Evolutionary conservation across 2,888 invertebrate genomes (phyloP), one percentile per base, ranked within the genome.

Genomic region (Brachyptera putata): DNA sequence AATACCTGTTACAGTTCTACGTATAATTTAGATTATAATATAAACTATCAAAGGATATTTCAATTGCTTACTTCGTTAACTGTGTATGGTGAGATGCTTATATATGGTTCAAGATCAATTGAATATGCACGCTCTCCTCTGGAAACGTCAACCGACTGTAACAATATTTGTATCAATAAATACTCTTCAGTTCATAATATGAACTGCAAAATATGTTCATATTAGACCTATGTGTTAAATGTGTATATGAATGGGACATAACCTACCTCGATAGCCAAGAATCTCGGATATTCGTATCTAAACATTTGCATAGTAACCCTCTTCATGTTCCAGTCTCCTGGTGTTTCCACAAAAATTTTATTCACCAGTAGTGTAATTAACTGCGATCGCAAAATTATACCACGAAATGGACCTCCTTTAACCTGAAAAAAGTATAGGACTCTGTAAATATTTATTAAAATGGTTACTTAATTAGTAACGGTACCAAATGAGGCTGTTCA

Each of bases 381-480:
- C 72, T 99, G 98, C 0, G 92, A 91, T 39, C 98, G 82, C 49
- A 97, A 78, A 64, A 99, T 93, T 36, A 97, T 72, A 1, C 99
- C 99, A 65, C 92, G 81, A 22, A 97, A 85, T 62, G 89, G 83
- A 53, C 93, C 92, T 75, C n/a, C n/a, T n/a, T n/a, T n/a, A n/a
- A n/a, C n/a, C n/a, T n/a, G n/a, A n/a, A n/a, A n/a, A n/a, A n/a
- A n/a, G n/a, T n/a, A n/a, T n/a, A n/a, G n/a, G n/a, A n/a, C n/a
- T n/a, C n/a, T n/a, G n/a, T n/a, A n/a, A n/a, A n/a, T n/a, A n/a
- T n/a, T n/a, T n/a, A n/a, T n/a, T n/a, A n/a, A n/a, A n/a, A n/a
- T n/a, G n/a, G n/a, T n/a, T n/a, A n/a, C n/a, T n/a, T n/a, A n/a
- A n/a, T n/a, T n/a, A n/a, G n/a, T n/a, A n/a, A n/a, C n/a, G n/a